Conservation (phyloP, 2,888 invertebrate genomes). For the Ceratothoa steindachneri region DNA sequence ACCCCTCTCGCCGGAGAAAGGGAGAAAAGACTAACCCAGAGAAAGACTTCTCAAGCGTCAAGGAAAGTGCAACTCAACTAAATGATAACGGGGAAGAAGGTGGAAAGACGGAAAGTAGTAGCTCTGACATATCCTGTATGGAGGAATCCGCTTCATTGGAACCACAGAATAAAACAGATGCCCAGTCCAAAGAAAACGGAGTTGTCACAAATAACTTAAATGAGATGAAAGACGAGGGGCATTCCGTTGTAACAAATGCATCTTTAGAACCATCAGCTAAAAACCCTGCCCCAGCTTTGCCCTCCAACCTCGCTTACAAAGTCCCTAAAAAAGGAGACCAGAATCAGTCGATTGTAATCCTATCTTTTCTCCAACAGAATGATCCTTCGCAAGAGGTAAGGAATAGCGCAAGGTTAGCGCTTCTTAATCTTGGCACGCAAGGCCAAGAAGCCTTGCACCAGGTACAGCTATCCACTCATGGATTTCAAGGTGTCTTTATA, state of each 20-base stretch:
- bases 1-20: not conserved
- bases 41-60: not conserved
- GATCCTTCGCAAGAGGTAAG: slow-evolving; percentile 34
- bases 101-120: not conserved
- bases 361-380: slow-evolving; percentile 44
- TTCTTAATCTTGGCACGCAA: slow-evolving; percentile 36
- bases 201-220: not conserved
- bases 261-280: not conserved
- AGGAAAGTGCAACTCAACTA: too few species aligned
- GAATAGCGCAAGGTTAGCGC: slow-evolving; percentile 36
- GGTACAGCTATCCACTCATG: slow-evolving; percentile 43
- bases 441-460: slow-evolving; percentile 42
- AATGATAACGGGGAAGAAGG: not conserved
- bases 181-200: not conserved
- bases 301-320: not conserved
- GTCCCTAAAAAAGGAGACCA: not conserved
- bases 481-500: slow-evolving; percentile 42
- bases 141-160: not conserved
- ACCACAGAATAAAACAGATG: not conserved
- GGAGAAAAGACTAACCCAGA: not conserved
- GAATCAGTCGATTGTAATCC: slow-evolving; percentile 35
- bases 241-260: not conserved
- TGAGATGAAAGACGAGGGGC: not conserved
- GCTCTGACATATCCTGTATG: not conserved
- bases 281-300: not conserved